Conservation (phyloP, 2,797 vertebrate genomes). For the Clarias fuscus region DNA sequence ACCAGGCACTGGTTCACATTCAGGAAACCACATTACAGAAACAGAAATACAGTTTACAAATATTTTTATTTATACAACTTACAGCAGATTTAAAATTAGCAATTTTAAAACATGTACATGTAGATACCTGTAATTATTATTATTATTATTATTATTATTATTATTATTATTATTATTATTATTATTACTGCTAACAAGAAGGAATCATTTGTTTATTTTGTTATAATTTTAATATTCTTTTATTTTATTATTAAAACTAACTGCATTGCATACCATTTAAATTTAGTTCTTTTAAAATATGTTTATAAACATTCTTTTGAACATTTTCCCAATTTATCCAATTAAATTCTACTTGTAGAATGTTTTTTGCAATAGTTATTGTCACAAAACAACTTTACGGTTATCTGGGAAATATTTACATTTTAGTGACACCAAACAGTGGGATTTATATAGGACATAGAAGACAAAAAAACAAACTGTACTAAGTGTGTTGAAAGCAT, state of each 20-base stretch:
- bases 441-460: not conserved
- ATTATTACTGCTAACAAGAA: too few species aligned
- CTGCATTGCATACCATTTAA: too few species aligned
- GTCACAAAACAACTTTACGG: not conserved
- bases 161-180: too few species aligned
- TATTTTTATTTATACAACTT: slow-evolving; percentile 16
- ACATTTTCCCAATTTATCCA: not conserved
- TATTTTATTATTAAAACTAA: not conserved
- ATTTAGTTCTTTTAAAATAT: not conserved
- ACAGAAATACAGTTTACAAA: not conserved
- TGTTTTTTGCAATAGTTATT: not conserved
- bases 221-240: not conserved
- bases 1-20: not conserved
- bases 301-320: not conserved
- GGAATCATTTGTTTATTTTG: not conserved
- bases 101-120: too few species aligned
- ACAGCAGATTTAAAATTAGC: not conserved
- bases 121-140: not conserved
- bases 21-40: slow-evolving; percentile 20
- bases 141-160: too few species aligned
- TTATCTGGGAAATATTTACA: not conserved
- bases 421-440: not conserved
- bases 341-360: not conserved
- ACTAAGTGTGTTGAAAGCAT: not conserved
- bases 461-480: not conserved